Percentiles rank a stretch among this genome's conserved stretches.
phyloP scores from a whole-genome alignment of 2,888 invertebrate genomes.

The Xanthia icteritia region DNA sequence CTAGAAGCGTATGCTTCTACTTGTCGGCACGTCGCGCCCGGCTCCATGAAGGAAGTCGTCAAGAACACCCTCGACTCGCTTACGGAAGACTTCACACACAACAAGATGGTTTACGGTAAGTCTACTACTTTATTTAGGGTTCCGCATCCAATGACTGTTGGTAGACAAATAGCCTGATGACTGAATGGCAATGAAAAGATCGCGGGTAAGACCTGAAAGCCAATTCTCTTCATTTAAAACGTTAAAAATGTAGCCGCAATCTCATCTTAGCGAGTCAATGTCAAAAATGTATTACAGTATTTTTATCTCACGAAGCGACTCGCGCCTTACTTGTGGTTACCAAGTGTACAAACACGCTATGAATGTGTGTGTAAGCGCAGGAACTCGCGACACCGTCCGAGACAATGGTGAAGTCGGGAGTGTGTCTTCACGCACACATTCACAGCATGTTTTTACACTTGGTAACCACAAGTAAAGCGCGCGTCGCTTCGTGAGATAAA shows the following conservation, averaged over 20 bases:
- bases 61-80: constrained; percentile 92
- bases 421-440: no score
- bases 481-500: no score
- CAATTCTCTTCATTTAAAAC: background rate
- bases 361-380: no score
- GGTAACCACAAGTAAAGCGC: no score
- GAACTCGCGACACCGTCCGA: no score
- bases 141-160: background rate
- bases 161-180: background rate
- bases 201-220: background rate
- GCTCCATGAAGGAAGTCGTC: constrained; percentile 92
- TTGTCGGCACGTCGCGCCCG: constrained; percentile 80
- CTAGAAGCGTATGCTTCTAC: constrained; percentile 94
- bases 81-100: constrained; percentile 90
- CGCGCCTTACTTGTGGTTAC: no score
- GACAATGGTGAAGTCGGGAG: no score
- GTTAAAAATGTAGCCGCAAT: background rate
- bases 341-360: no score
- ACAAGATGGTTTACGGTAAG: constrained; percentile 89
- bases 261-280: background rate
- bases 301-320: no score
- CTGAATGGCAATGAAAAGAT: background rate
- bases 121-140: background rate
- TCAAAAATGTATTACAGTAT: background rate
- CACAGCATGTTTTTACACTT: no score